Conservation (phyloP, 2,888 invertebrate genomes). For the Apamea crenata region DNA sequence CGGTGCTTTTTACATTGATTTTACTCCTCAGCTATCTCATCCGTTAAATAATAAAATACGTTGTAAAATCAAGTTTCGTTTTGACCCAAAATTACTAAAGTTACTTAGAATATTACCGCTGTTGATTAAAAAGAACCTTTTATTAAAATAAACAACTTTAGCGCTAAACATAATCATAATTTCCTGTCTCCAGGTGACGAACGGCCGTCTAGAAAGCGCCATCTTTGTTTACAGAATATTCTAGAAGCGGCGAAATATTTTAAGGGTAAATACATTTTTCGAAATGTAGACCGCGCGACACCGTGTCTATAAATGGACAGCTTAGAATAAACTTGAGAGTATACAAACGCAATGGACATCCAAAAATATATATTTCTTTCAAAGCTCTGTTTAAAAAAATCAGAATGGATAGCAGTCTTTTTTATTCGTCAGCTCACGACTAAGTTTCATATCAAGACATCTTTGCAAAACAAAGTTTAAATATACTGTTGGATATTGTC, state of each 20-base stretch:
- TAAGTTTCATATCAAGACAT: background rate
- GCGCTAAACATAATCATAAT: slow-evolving; percentile 38
- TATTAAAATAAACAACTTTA: slow-evolving; percentile 39
- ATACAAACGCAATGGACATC: background rate
- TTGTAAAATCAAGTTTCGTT: slow-evolving; percentile 10
- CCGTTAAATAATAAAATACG: background rate
- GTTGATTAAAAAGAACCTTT: slow-evolving; percentile 32
- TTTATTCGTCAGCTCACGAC: background rate
- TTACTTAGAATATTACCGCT: slow-evolving; percentile 23
- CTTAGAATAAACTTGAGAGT: background rate
- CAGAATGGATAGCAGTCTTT: background rate
- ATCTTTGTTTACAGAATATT: slow-evolving; percentile 40
- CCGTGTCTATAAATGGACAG: background rate
- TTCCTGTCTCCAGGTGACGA: slow-evolving; percentile 20
- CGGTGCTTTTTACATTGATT: slow-evolving; percentile 6
- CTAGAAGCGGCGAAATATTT: slow-evolving; percentile 34
- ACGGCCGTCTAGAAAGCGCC: slow-evolving; percentile 8
- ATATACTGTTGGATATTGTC: background rate
- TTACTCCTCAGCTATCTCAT: background rate
- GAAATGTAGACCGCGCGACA: background rate
- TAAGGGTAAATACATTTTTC: slow-evolving; percentile 14
- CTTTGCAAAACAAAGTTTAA: background rate
- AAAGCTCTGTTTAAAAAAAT: background rate
- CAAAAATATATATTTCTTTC: background rate
- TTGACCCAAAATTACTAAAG: slow-evolving; percentile 13